Evolutionary conservation across 2,797 vertebrate species (phyloP).

Genomic region (Rousettus madagascariensis): DNA sequence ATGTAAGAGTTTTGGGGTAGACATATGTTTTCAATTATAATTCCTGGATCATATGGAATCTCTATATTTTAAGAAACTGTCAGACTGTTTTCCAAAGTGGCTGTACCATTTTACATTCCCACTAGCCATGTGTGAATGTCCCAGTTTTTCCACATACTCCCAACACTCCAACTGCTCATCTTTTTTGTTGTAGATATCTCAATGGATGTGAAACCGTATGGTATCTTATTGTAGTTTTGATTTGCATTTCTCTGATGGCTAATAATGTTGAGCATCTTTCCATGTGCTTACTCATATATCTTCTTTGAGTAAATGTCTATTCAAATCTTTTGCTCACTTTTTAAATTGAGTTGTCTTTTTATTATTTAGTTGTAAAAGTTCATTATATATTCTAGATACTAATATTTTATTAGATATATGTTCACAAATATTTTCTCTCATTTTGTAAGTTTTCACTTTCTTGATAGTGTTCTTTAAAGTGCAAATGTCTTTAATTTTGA

Average conservation of each 20-base stretch:
- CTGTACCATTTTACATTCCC: background rate
- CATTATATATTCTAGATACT: background rate
- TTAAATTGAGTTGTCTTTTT: background rate
- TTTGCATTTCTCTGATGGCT: background rate
- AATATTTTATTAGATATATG: background rate
- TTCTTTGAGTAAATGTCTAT: background rate
- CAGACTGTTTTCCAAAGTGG: slow-evolving; percentile 42
- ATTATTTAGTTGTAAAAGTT: background rate
- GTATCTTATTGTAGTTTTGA: background rate
- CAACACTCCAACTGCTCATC: background rate
- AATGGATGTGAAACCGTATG: background rate
- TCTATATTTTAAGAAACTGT: slow-evolving; percentile 1
- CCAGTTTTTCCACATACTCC: background rate
- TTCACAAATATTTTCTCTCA: slow-evolving; percentile 16
- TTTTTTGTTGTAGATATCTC: background rate
- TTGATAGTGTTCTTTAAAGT: background rate
- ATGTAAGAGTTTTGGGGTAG: background rate
- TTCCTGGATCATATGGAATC: slow-evolving; percentile 17
- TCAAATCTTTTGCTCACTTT: background rate
- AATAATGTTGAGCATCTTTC: background rate
- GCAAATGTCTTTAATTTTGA: background rate
- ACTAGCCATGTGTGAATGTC: background rate
- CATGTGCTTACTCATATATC: background rate
- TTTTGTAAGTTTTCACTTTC: background rate
- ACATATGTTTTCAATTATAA: slow-evolving; percentile 58